phyloP scores from a whole-genome alignment of 2,797 vertebrate genomes.

The Gorsachius magnificus region DNA sequence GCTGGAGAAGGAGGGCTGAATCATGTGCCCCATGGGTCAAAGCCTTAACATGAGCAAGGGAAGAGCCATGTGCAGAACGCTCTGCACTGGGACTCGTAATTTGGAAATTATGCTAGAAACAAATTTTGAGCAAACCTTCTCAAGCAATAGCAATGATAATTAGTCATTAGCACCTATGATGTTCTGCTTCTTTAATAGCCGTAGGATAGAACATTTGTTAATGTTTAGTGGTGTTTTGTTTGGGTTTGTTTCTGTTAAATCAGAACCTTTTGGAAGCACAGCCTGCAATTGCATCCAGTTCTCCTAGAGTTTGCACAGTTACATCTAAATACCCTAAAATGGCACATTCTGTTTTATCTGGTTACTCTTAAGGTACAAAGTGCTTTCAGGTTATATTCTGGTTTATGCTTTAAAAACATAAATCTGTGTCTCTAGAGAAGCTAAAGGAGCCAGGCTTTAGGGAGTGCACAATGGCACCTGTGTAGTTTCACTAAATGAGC shows the following conservation, averaged over 20 bases:
- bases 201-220: slow-evolving; percentile 2
- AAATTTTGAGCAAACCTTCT: background rate
- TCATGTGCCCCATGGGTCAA: slow-evolving; percentile 35
- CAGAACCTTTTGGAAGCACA: background rate
- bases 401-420: background rate
- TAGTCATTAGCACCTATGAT: background rate
- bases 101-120: background rate
- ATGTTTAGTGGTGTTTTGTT: background rate
- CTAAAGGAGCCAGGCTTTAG: background rate
- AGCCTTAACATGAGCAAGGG: background rate
- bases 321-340: background rate
- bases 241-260: slow-evolving; percentile 5
- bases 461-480: background rate
- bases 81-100: background rate
- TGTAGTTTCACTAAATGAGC: background rate
- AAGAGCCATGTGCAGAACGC: background rate
- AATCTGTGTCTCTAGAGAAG: background rate
- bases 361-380: background rate
- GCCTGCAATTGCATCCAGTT: background rate
- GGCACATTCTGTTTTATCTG: background rate
- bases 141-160: background rate
- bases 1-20: slow-evolving; percentile 19
- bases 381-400: background rate
- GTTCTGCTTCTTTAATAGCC: background rate
- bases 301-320: background rate